Conservation (phyloP, 2,113 vertebrate genomes). For the Dicerorhinus sumatrensis region DNA sequence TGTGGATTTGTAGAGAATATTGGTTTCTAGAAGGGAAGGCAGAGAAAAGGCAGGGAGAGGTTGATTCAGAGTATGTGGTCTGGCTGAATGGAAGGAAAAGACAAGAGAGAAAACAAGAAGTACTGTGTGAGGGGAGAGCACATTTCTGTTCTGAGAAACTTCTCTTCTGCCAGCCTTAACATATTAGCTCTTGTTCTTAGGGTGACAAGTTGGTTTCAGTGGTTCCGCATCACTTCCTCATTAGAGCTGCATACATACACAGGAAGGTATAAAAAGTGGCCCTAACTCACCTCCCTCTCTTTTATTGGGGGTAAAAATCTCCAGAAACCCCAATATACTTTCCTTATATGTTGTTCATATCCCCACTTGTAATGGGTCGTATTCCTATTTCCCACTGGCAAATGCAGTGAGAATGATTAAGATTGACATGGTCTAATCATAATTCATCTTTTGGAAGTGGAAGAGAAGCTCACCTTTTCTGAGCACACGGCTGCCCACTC, state of each 20-base stretch:
- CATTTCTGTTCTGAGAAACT: background rate
- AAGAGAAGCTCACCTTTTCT: background rate
- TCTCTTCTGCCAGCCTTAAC: background rate
- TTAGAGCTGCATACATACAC: background rate
- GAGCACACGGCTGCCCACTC: background rate
- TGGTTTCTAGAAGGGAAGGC: constrained; percentile 18
- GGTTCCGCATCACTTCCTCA: background rate
- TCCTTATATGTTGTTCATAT: background rate
- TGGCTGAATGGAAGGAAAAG: background rate
- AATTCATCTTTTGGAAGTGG: background rate
- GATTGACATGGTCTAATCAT: background rate
- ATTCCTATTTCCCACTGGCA: background rate
- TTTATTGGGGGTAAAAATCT: background rate
- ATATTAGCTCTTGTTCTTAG: background rate
- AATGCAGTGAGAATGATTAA: background rate
- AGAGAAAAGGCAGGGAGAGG: background rate
- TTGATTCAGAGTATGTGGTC: background rate
- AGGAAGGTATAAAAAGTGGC: background rate
- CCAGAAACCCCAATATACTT: background rate
- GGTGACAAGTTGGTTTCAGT: background rate
- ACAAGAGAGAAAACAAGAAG: background rate
- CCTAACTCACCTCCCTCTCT: background rate
- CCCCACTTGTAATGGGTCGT: background rate
- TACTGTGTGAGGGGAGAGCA: background rate
- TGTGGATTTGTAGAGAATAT: background rate